phyloP scores from a whole-genome alignment of 2,797 vertebrate genomes.

The Amazona finschi region DNA sequence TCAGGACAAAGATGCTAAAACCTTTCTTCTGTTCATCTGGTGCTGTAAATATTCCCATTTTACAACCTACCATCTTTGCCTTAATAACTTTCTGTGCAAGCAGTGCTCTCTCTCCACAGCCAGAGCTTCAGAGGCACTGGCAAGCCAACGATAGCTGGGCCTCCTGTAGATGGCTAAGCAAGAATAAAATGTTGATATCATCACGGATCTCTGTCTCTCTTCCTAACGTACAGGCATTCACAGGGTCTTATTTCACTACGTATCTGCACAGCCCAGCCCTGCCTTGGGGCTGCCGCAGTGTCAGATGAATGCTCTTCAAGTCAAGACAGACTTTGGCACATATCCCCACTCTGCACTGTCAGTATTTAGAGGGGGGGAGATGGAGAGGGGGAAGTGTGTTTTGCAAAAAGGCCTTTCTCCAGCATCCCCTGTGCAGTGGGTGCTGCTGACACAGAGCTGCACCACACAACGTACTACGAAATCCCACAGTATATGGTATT shows the following conservation, averaged over 20 bases:
- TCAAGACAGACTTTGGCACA: constrained; percentile 24
- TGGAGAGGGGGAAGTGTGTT: neutral
- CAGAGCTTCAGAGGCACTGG: neutral
- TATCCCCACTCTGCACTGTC: neutral
- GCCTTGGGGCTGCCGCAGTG: neutral
- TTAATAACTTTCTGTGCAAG: neutral
- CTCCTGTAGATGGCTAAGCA: neutral
- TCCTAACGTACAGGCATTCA: neutral
- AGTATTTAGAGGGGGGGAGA: neutral
- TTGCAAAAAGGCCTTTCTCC: neutral
- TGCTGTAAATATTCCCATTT: neutral
- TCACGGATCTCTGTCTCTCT: neutral
- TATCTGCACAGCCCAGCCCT: neutral
- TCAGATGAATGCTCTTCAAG: neutral
- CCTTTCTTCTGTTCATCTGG: neutral
- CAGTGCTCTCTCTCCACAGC: neutral
- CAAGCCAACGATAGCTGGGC: neutral
- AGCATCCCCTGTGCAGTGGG: neutral
- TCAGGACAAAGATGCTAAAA: neutral
- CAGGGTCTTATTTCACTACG: constrained; percentile 28
- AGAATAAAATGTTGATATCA: constrained; percentile 26
- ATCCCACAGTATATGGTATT: neutral
- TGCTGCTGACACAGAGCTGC: neutral
- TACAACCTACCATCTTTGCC: neutral
- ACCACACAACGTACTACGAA: fast-evolving